Evolutionary conservation across 2,113 vertebrate species (phyloP), one percentile per base, ranked within the genome.

Genomic region (Psilopsiagon aurifrons): DNA sequence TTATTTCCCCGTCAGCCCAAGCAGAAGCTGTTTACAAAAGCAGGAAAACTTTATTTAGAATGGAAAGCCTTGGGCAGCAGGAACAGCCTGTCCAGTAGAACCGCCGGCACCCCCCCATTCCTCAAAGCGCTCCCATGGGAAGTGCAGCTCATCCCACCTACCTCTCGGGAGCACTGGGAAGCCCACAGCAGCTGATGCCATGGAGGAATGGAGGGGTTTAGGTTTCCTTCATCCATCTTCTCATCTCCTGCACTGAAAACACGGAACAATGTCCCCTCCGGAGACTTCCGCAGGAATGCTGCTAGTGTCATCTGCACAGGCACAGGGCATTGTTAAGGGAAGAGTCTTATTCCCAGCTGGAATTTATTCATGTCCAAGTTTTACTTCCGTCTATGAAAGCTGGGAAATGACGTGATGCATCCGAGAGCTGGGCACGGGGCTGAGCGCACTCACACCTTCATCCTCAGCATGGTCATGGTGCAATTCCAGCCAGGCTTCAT

Each of bases 381-480:
- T 49, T 0, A 7, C 74, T 95, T 96, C 94, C 89, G 27, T 46
- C 35, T 10, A 28, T 93, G 68, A 84, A 81, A 55, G 39, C 29
- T 84, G 86, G 95, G 95, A 96, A 96, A 87, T 90, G 86, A 94
- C 47, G 29, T 6, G 27, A 35, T 0, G 13, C 60, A 29, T n/a
- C 81, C 17, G 11, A 46, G 49, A 9, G 4, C 14, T 0, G 2
- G 17, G 39, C 39, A 25, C 2, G 4, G 41, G 2, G 2, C 18
- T n/a, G 82, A 23, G 13, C 73, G 77, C 91, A 27, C 25, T 39
- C 7, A 9, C 63, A 39, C 73, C 77, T 79, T 51, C 67, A 11
- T 59, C 71, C 67, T 51, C 3, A 4, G 28, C 0, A 6, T 1
- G 0, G 31, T 1, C 17, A 2, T 4, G 8, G 31, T 8, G 6